These are phyloP conservation scores for Orchestes rusci DNA, from an alignment of 2,888 invertebrate species.

Conservation along the genomic window DNA sequence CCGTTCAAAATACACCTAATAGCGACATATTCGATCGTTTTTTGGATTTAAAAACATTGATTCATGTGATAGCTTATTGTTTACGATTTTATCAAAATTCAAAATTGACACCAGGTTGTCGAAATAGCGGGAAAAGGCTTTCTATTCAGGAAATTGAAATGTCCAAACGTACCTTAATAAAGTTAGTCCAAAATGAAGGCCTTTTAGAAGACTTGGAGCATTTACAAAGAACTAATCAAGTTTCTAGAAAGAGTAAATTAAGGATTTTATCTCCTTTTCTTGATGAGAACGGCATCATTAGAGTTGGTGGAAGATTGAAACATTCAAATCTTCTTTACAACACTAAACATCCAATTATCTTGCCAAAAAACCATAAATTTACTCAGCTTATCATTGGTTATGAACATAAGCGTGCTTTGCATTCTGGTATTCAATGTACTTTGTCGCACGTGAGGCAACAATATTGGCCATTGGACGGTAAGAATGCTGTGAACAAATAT, in stretches of 20 bases:
- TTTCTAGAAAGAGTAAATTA: no score
- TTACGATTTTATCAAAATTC: constrained; percentile 11
- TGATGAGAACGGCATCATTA: no score
- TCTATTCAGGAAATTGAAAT: no score
- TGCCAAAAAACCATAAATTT: no score
- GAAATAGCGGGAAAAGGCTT: no score
- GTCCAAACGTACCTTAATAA: constrained; percentile 1
- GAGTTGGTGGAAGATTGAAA: constrained; percentile 6
- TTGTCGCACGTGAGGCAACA: constrained; percentile 8
- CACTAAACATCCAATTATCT: no score
- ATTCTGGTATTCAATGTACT: constrained; percentile 3
- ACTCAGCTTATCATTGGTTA: neutral
- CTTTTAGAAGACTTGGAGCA: neutral
- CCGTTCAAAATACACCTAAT: neutral
- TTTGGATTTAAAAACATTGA: constrained; percentile 7
- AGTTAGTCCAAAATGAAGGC: neutral
- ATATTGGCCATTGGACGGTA: constrained; percentile 5
- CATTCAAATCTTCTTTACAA: neutral
- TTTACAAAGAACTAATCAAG: no score
- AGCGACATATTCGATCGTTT: constrained; percentile 3
- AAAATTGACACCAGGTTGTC: no score
- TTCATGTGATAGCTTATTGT: constrained; percentile 2
- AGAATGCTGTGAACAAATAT: constrained; percentile 3
- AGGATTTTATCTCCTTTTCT: no score
- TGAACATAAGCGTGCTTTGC: constrained; percentile 6